Base-by-base conservation (phyloP, 2,797 vertebrate genomes). In the Sebastes minor region DNA sequence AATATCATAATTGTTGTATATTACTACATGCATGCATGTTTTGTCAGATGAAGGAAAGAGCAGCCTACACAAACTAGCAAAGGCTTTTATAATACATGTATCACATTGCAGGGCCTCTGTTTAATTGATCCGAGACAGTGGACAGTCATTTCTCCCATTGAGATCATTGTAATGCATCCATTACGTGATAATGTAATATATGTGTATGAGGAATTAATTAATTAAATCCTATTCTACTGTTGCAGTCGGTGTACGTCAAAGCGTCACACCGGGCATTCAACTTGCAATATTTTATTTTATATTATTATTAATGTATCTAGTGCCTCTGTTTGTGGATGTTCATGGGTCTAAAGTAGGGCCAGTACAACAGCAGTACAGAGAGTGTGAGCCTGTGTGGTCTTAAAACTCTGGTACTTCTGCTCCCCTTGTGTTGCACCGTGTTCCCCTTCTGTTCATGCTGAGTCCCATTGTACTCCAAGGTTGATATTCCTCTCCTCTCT, bases 391-490 rank as follows among this genome's bases (percentile, higher is more conserved):
- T 88, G 79, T 84, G 86, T 82, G 85, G 80, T 84, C 86, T 84
- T 63, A 60, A 71, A 20, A 77, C 55, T 57, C 3, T 0, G 63
- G 8, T 62, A 46, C 65, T 86, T 76, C 60, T 78, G 70, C 76
- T 80, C 73, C 71, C 49, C 71, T 84, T 63, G 79, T 76, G 82
- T 70, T 76, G 30, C 72, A 77, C 32, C 11, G 3, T 91, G 80
- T 80, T 82, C 64, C 33, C 57, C 64, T 71, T 70, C 78, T 79
- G 82, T 83, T 86, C 81, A 74, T 63, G 82, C 86, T 32, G 79
- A 74, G 83, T 52, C 65, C 69, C 25, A 80, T 91, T 91, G 84
- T 88, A 72, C 65, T 76, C 49, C 68, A 70, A 64, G 69, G 80
- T 71, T 76, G 64, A 84, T 82, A 66, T 62, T 78, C 65, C 27